A percentile compares a stretch with the other conserved stretches of the same genome.
Evolutionary conservation across 2,113 vertebrate genomes (phyloP).

Genomic region (Chloebia gouldiae): DNA sequence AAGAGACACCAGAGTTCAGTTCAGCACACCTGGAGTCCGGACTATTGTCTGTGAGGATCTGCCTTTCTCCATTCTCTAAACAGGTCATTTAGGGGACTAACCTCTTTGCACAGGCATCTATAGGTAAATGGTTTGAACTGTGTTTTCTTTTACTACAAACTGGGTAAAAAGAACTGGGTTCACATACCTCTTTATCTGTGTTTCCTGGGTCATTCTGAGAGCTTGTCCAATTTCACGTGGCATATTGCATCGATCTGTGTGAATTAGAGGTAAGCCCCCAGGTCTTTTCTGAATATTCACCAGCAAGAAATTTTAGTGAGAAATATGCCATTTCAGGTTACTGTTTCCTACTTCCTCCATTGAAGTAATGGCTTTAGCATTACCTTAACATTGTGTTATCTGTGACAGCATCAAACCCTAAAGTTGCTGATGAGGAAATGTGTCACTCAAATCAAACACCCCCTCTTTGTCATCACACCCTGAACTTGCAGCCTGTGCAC

Average conservation of each 20-base stretch:
- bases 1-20: rapidly evolving
- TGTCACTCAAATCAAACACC: background rate
- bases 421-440: background rate
- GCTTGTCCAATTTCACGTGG: background rate
- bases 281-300: background rate
- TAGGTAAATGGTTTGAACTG: background rate
- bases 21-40: background rate
- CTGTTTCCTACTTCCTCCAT: background rate
- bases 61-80: background rate
- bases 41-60: background rate
- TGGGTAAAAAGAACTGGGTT: background rate
- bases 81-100: background rate
- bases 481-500: background rate
- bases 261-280: background rate
- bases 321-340: background rate
- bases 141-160: background rate
- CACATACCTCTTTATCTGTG: background rate
- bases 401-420: background rate
- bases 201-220: background rate
- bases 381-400: background rate
- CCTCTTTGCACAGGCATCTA: background rate
- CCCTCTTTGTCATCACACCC: background rate
- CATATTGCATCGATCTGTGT: background rate
- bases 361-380: background rate
- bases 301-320: background rate